phyloP scores from a whole-genome alignment of 2,113 vertebrate genomes.

The Myanophis thanlyinensis region DNA sequence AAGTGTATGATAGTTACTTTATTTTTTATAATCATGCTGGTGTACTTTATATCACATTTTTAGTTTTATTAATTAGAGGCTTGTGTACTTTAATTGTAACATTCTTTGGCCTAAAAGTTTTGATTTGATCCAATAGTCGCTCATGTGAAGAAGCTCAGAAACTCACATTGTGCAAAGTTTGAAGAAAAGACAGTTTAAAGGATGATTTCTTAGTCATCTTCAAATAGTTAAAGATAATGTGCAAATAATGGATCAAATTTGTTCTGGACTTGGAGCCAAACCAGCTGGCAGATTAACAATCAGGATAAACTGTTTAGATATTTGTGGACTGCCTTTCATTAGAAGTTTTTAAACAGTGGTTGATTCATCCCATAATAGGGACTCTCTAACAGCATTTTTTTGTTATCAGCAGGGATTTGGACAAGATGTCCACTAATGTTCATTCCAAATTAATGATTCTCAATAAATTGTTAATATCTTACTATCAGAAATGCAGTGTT shows the following conservation, averaged over 20 bases:
- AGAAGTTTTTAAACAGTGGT: neutral
- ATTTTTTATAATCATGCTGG: neutral
- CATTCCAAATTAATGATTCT: neutral
- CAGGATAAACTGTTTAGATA: neutral
- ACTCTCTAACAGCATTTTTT: neutral
- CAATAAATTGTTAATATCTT: neutral
- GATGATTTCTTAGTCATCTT: neutral
- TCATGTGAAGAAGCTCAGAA: neutral
- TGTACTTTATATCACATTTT: neutral
- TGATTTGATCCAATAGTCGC: neutral
- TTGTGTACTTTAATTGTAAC: neutral
- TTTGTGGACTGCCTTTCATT: neutral
- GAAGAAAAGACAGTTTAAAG: neutral
- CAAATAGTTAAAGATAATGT: neutral
- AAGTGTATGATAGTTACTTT: neutral
- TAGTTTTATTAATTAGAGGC: neutral
- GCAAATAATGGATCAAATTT: neutral
- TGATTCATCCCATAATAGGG: neutral
- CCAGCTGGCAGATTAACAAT: neutral
- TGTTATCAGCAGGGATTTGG: neutral
- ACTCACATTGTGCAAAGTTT: neutral
- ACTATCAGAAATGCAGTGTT: neutral
- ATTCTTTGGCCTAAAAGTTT: neutral
- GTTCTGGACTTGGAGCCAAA: neutral
- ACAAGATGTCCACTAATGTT: neutral